Base-by-base conservation (phyloP, 2,113 vertebrate species). In the Triplophysa siluroides region DNA sequence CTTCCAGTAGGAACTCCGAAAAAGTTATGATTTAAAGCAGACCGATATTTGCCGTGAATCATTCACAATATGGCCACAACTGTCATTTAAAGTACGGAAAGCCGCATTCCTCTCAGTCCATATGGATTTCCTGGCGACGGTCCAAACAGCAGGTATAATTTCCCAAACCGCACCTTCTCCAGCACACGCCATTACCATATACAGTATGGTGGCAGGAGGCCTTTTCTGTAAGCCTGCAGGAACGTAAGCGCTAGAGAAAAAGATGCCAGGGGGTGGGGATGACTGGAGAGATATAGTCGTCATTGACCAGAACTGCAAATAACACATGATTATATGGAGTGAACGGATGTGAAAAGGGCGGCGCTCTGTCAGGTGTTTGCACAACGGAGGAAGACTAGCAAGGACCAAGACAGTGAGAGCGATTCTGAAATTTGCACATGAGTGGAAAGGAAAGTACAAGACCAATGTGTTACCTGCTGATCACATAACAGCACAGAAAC, bases 221-320 rank as follows among this genome's bases (percentile, higher is more conserved):
- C 56, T 23, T 67, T 47, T 81, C 38, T 21, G 67, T 81, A 67
- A 41, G 29, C 41, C 65, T 58, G 21, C 10, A 73, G 18, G 62
- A 38, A 14, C 26, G 54, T 66, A 58, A 63, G 61, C 23, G 54
- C 64, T 16, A 41, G 50, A 75, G 10, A 26, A 19, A 52, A 81
- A 74, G 81, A 68, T 78, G 81, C 33, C 65, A 60, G 47, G 33
- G 68, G 33, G 61, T 14, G 18, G 26, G 68, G 24, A 67, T 16
- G 23, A 24, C 13, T 29, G 45, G 19, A 23, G 75, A 16, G 43
- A 69, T 63, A 70, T 74, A 72, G 26, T 58, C 18, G 61, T 73
- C 76, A 73, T 61, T 78, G 81, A 78, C 69, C 69, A 56, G 21
- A 26, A 58, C 76, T 61, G 26, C 64, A 77, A 82, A 78, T 78